Evolutionary conservation across 2,888 invertebrate species (phyloP).

Genomic region (Papilio protenor): DNA sequence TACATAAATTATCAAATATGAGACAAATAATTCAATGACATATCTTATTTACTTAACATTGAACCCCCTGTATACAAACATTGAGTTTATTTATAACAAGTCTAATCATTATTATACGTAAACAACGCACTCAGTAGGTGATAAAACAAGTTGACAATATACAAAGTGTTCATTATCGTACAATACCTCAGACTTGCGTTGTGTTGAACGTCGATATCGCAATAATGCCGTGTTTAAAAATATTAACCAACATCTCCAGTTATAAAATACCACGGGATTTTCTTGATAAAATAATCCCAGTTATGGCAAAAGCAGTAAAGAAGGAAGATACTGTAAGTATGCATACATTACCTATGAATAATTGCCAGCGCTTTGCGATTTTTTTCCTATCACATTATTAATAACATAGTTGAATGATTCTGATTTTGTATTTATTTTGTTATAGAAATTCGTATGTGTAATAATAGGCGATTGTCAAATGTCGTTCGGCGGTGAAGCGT

Average conservation of each 20-base stretch:
- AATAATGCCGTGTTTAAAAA: slow-evolving; percentile 69
- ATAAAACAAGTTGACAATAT: slow-evolving; percentile 21
- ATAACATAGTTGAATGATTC: not conserved
- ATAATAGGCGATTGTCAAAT: slow-evolving; percentile 48
- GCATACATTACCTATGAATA: slow-evolving; percentile 32
- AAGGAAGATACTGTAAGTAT: slow-evolving; percentile 60
- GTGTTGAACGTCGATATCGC: slow-evolving; percentile 1
- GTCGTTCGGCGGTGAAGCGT: slow-evolving; percentile 48
- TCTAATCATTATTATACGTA: slow-evolving; percentile 20
- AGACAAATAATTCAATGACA: not conserved
- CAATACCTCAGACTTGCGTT: not conserved
- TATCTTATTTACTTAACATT: slow-evolving; percentile 1
- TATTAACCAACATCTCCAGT: slow-evolving; percentile 65
- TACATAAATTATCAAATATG: not conserved
- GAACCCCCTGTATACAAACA: slow-evolving; percentile 3
- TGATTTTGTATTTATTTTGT: not conserved
- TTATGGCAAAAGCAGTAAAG: slow-evolving; percentile 56
- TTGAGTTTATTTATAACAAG: not conserved
- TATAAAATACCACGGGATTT: slow-evolving; percentile 65
- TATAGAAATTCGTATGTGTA: slow-evolving; percentile 49
- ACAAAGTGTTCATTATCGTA: slow-evolving; percentile 26
- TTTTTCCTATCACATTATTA: not conserved
- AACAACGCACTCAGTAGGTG: slow-evolving; percentile 3
- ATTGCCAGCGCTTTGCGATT: not conserved
- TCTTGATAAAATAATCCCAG: slow-evolving; percentile 61